Evolutionary conservation across 2,888 invertebrate species (phyloP), one percentile per base, ranked within the genome.

Genomic region (Tiliacea citrago): DNA sequence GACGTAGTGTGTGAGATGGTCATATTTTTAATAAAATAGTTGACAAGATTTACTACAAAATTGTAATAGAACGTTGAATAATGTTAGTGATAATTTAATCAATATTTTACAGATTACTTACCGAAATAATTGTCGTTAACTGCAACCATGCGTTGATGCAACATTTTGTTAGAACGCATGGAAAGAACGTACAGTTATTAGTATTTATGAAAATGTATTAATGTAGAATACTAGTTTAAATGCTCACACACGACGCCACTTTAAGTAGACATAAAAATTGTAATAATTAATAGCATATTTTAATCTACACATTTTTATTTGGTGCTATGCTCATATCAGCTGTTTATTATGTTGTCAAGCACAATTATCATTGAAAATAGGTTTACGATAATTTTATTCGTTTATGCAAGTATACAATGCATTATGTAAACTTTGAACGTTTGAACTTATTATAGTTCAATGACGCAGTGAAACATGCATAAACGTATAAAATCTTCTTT

Each of bases 71-170:
- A 62, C 51, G 58, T 70, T 83, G 83, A 67, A 81, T n/a, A 77
- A 85, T 69, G 77, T 67, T 79, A 86, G 76, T 75, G 53, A 73
- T 62, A 82, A 65, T 69, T 70, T 58, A 60, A 79, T 81, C 63
- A 82, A 77, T 78, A 82, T 70, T 82, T 77, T 86, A 86, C 73
- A 89, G 92, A 77, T 88, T 88, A 97, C 99, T 99, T 98, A 99
- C 99, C 99, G 95, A 99, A 99, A 97, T 99, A 99, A 97, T 99
- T 99, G 98, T 99, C 99, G 97, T 99, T 99, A 97, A 99, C 99
- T 99, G 98, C 93, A 92, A 91, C 86, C 87, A 87, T 91, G 89
- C 92, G 94, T 91, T 89, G 95, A 93, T 92, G 92, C 92, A 93
- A 94, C 92, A 93, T 89, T 89, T 93, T 92, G 95, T 96, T 96